Evolutionary conservation across 1,140 invertebrate species (phyloP).

Genomic region (Macrotrachela quadricornifera): DNA sequence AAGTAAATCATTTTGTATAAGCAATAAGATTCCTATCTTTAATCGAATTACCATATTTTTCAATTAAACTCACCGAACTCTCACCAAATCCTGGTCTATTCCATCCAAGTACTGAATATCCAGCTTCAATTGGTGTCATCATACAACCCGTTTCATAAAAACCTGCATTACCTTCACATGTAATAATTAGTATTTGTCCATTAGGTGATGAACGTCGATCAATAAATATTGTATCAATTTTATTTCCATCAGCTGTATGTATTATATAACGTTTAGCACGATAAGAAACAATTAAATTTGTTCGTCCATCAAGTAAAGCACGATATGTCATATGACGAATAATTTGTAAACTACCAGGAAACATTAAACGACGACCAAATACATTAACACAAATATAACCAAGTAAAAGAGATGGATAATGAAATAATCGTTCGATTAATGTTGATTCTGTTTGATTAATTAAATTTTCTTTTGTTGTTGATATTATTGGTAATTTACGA

Average conservation of each 20-base stretch:
- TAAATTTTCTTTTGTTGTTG: too few relatives aligned
- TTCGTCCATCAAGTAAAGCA: constrained; percentile 1
- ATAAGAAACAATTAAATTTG: constrained; percentile 22
- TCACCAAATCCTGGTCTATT: constrained; percentile 89
- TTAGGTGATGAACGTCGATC: constrained; percentile 38
- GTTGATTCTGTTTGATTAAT: too few relatives aligned
- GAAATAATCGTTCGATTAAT: too few relatives aligned
- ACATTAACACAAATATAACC: too few relatives aligned
- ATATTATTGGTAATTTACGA: too few relatives aligned
- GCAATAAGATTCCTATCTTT: too few relatives aligned
- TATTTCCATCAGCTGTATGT: constrained; percentile 53
- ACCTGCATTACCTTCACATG: constrained; percentile 86
- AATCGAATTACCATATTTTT: too few relatives aligned
- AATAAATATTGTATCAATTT: constrained; percentile 69
- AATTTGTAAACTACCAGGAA: background rate
- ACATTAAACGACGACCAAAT: too few relatives aligned
- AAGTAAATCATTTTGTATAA: too few relatives aligned
- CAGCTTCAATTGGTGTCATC: constrained; percentile 55
- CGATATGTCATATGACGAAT: background rate
- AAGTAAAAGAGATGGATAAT: too few relatives aligned
- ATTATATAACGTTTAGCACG: constrained; percentile 55
- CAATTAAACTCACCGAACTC: constrained; percentile 37
- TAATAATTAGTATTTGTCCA: constrained; percentile 36
- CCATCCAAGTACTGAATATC: constrained; percentile 84
- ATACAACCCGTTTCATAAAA: constrained; percentile 89